Percentiles rank a stretch among this genome's conserved stretches.
These are phyloP conservation scores for Sebastes nivosus DNA, from an alignment of 2,797 vertebrate genomes.

Conservation along the genomic window DNA sequence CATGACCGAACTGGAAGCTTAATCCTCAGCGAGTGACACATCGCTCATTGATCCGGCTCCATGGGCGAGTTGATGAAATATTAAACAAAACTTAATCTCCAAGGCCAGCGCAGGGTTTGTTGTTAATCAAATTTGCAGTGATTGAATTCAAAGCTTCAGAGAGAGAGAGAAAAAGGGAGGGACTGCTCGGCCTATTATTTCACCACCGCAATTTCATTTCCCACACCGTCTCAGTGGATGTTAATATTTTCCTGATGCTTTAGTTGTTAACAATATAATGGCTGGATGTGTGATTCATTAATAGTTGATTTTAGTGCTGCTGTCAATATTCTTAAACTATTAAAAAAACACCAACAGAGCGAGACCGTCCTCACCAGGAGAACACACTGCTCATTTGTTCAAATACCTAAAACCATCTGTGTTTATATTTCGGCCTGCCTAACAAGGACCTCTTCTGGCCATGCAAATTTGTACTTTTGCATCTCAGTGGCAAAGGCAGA, in stretches of 20 bases:
- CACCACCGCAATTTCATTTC: slow-evolving; percentile 35
- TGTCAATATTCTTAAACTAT: not conserved
- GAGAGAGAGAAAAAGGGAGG: not conserved
- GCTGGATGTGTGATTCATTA: slow-evolving; percentile 1
- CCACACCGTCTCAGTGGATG: slow-evolving; percentile 5
- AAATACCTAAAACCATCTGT: not conserved
- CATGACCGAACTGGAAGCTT: slow-evolving; percentile 25
- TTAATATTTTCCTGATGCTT: slow-evolving; percentile 7
- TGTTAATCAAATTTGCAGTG: slow-evolving; percentile 53
- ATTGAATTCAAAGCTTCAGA: slow-evolving; percentile 47
- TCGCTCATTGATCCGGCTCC: slow-evolving; percentile 46
- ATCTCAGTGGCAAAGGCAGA: not conserved
- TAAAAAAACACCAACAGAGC: not conserved
- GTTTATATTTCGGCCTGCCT: not conserved
- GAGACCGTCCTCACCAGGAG: not conserved
- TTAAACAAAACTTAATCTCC: slow-evolving; percentile 61
- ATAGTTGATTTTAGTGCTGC: not conserved
- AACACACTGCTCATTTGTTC: not conserved
- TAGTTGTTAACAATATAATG: slow-evolving; percentile 3
- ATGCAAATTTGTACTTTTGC: not conserved
- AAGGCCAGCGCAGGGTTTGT: slow-evolving; percentile 43
- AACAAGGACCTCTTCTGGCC: not conserved
- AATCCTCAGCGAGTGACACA: slow-evolving; percentile 41
- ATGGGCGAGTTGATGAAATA: slow-evolving; percentile 57
- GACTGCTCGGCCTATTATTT: slow-evolving; percentile 9